Conservation (phyloP, 2,113 vertebrate species). For the Catharus bicknelli region DNA sequence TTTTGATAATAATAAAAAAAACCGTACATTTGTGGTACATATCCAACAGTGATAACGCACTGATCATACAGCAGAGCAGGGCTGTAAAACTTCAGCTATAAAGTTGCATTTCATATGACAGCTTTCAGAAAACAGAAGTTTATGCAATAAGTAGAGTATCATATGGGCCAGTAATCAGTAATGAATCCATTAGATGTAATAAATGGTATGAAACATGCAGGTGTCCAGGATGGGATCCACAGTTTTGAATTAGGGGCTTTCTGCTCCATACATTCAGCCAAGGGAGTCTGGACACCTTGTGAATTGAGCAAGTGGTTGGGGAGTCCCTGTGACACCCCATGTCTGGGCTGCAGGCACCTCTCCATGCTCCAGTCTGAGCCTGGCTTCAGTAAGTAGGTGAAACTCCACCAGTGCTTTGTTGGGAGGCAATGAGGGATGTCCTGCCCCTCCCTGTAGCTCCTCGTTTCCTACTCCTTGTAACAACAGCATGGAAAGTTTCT, state of each 20-base stretch:
- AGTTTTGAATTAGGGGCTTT: not conserved
- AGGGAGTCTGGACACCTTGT: not conserved
- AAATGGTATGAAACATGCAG: not conserved
- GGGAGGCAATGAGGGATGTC: not conserved
- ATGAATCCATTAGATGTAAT: not conserved
- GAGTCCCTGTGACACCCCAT: rapidly evolving
- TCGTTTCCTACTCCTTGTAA: not conserved
- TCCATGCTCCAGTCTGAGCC: not conserved
- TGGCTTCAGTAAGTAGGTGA: not conserved
- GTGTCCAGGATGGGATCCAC: not conserved
- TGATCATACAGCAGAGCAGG: not conserved
- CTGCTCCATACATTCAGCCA: rapidly evolving
- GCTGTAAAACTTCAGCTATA: not conserved
- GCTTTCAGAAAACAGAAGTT: slow-evolving; percentile 46
- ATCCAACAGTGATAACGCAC: not conserved
- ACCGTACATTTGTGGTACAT: not conserved
- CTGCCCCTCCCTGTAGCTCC: not conserved
- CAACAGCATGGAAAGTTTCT: not conserved
- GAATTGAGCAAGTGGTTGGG: not conserved
- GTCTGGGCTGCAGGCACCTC: not conserved
- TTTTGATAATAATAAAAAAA: not conserved
- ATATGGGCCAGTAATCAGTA: not conserved
- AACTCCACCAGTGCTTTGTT: not conserved
- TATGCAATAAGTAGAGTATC: not conserved
- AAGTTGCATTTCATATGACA: slow-evolving; percentile 16